phyloP scores from a whole-genome alignment of 2,888 invertebrate genomes.

The Hirtodrosophila cameraria region DNA sequence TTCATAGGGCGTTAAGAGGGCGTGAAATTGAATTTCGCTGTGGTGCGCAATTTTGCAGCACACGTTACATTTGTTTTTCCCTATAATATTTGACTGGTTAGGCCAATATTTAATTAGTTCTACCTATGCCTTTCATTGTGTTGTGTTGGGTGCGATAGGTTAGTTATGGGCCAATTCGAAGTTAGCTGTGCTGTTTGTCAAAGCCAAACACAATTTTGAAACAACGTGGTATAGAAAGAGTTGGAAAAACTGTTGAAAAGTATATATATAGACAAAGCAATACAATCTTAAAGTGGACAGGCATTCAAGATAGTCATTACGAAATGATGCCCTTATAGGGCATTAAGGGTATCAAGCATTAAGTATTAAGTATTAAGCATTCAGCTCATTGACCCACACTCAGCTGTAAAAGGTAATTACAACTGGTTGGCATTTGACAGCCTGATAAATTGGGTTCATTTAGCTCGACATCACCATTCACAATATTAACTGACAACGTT shows the following conservation, averaged over 20 bases:
- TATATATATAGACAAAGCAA: slow-evolving; percentile 4
- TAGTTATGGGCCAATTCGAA: slow-evolving; percentile 10
- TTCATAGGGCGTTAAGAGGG: slow-evolving; percentile 38
- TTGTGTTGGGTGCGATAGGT: slow-evolving; percentile 28
- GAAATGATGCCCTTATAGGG: neutral
- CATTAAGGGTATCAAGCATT: neutral
- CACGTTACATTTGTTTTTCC: slow-evolving; percentile 10
- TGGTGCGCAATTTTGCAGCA: slow-evolving; percentile 26
- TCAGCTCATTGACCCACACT: slow-evolving; percentile 57
- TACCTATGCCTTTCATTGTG: neutral
- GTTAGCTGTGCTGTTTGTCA: slow-evolving; percentile 28
- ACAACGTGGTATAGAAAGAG: slow-evolving; percentile 1
- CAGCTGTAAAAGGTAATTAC: slow-evolving; percentile 25
- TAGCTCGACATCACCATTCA: slow-evolving; percentile 14
- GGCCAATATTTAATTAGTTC: slow-evolving; percentile 47
- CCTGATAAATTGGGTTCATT: slow-evolving; percentile 42
- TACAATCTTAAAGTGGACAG: slow-evolving; percentile 7
- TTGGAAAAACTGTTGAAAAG: too few relatives aligned
- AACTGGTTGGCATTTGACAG: slow-evolving; percentile 40
- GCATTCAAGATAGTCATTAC: slow-evolving; percentile 1
- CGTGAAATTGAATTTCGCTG: slow-evolving; percentile 27
- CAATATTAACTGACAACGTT: slow-evolving; percentile 1
- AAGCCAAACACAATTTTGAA: slow-evolving; percentile 24
- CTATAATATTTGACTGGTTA: slow-evolving; percentile 15
- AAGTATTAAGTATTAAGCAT: neutral